These are phyloP conservation scores for Parasteatoda lunata DNA, from an alignment of 2,888 invertebrate species.

Conservation along the genomic window DNA sequence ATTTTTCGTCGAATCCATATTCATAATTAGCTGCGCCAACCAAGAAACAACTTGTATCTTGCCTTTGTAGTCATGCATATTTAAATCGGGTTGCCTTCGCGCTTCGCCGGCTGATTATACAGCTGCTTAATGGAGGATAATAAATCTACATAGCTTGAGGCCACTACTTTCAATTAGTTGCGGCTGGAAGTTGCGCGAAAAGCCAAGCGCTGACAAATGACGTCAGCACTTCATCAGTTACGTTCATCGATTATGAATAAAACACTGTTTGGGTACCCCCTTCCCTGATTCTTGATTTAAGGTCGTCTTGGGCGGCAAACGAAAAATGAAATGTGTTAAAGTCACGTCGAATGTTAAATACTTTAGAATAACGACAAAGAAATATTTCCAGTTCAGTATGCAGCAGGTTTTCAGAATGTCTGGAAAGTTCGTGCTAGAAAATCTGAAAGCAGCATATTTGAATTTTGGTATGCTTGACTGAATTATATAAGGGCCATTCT, in stretches of 20 bases:
- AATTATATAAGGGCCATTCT: too few species aligned
- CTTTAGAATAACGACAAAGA: too few species aligned
- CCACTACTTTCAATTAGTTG: constrained; percentile 51
- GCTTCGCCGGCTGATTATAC: constrained; percentile 45
- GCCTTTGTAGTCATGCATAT: constrained; percentile 53
- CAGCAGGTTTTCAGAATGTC: too few species aligned
- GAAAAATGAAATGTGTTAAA: neutral
- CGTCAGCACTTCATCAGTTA: constrained; percentile 53
- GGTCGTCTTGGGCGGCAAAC: neutral
- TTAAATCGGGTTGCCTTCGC: constrained; percentile 32
- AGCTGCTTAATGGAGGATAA: constrained; percentile 45
- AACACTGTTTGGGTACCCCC: constrained; percentile 16
- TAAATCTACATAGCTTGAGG: constrained; percentile 57
- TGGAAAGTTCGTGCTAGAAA: too few species aligned
- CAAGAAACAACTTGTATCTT: constrained; percentile 34
- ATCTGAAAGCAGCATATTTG: too few species aligned
- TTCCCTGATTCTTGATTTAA: constrained; percentile 1
- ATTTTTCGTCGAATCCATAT: neutral
- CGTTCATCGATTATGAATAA: constrained; percentile 44
- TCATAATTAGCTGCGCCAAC: constrained; percentile 31
- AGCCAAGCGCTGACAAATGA: constrained; percentile 53
- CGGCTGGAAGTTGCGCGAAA: constrained; percentile 21
- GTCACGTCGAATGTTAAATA: too few species aligned
- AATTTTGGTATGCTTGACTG: too few species aligned
- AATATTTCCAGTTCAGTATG: too few species aligned